Base-by-base conservation (phyloP, 2,888 invertebrate genomes). In the Drosophila gaucha region DNA sequence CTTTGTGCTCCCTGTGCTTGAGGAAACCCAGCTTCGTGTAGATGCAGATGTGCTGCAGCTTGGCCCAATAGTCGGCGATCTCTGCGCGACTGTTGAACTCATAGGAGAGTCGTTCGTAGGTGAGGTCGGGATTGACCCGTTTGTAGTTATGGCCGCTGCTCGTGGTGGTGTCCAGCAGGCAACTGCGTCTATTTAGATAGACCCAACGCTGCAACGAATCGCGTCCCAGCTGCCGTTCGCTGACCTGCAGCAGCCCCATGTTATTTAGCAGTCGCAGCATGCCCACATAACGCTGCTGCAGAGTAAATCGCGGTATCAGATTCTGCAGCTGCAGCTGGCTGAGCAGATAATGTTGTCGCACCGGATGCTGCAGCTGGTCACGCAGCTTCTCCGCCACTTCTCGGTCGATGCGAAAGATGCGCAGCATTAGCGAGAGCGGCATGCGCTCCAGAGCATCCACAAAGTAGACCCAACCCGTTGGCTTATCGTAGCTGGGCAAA, bases 391-490 rank as follows among this genome's bases (percentile, higher is more conserved):
- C 95, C 92, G 31, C 92, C 85, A 36, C 44, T 3, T 88, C 80
- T 6, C 82, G 86, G 5, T 93, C 91, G 16, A 95, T 91, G 66
- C 94, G 94, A 71, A 94, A 93, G 10, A 96, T 87, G 86, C 95
- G 94, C 9, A 95, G 92, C 72, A 96, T 95, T n/a, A 96, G 80
- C 0, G 94, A 94, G 0, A 96, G 88, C 0, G 96, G 97, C 80
- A 96, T 92, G 1, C 95, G 93, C 4, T 95, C 91, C 6, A 96
- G 91, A 1, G 95, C 90, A 86, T 97, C 96, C 71, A 94, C 94
- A 67, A 96, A 92, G 50, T 95, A 92, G 26, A 94, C 92, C 96
- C 96, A 96, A 9, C 96, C 96, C 6, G 86, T 36, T 1, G 92
- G 92, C 92, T 94, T 95, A 14, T 93, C 93, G 83, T 95, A 94